These are phyloP conservation scores for Dastarcus helophoroides DNA, from an alignment of 2,888 invertebrate species.

Conservation along the genomic window DNA sequence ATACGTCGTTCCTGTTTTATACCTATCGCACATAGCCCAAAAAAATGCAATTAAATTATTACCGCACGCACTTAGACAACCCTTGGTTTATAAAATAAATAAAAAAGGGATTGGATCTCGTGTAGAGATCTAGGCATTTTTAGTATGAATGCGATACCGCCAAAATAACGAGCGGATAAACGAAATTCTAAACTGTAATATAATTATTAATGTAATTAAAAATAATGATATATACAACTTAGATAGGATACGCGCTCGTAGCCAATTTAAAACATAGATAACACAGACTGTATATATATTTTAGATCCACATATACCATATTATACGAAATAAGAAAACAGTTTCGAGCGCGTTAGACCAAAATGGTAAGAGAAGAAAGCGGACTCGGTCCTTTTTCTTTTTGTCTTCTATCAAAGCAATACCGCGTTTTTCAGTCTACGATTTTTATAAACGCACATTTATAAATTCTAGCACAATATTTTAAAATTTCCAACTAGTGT, in stretches of 20 bases:
- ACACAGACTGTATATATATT: constrained; percentile 31
- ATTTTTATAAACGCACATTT: too few relatives aligned
- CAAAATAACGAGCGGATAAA: constrained; percentile 28
- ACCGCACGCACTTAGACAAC: constrained; percentile 27
- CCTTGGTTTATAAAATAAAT: constrained; percentile 4
- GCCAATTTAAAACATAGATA: constrained; percentile 25
- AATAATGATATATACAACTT: constrained; percentile 30
- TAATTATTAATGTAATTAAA: constrained; percentile 33
- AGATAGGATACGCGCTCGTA: constrained; percentile 36
- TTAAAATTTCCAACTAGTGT: too few relatives aligned
- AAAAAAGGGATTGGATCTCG: constrained; percentile 13
- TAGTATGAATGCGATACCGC: constrained; percentile 17
- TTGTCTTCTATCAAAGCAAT: too few relatives aligned
- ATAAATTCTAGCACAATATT: too few relatives aligned
- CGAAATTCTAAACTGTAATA: constrained; percentile 41
- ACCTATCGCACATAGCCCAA: constrained; percentile 22
- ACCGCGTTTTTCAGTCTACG: too few relatives aligned
- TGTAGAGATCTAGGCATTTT: constrained; percentile 28
- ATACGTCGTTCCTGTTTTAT: constrained; percentile 30
- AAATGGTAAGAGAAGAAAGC: constrained; percentile 5
- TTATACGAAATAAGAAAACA: not conserved
- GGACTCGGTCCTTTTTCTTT: too few relatives aligned
- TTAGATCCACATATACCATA: constrained; percentile 19
- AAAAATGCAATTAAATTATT: constrained; percentile 25
- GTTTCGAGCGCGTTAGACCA: constrained; percentile 19